Conservation (phyloP, 2,888 invertebrate species). For the Zeuzera pyrina region DNA sequence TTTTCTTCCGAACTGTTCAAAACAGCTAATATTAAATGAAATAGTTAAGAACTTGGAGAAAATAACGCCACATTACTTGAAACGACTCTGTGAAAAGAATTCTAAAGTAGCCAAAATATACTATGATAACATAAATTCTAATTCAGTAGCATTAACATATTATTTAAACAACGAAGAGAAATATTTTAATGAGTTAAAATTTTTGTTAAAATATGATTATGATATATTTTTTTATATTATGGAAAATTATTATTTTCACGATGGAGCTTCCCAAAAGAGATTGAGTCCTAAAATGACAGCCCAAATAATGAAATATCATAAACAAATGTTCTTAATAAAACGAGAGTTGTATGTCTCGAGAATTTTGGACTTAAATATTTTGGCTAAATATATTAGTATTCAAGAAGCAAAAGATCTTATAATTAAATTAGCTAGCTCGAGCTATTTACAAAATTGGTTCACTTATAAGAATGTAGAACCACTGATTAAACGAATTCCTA, state of each 20-base stretch:
- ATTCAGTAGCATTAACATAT: slow-evolving; percentile 17
- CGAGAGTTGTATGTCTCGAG: slow-evolving; percentile 33
- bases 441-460: slow-evolving; percentile 30
- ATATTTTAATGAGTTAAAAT: slow-evolving; percentile 29
- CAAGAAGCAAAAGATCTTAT: slow-evolving; percentile 35
- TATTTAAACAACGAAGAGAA: slow-evolving; percentile 21
- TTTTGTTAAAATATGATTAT: slow-evolving; percentile 29
- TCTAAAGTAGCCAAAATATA: slow-evolving; percentile 30
- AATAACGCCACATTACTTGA: slow-evolving; percentile 30
- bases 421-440: slow-evolving; percentile 29
- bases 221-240: slow-evolving; percentile 32
- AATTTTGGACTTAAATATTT: slow-evolving; percentile 29
- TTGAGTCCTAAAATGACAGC: slow-evolving; percentile 26
- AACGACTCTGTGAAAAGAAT: slow-evolving; percentile 33
- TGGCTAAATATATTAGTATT: slow-evolving; percentile 26
- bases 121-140: slow-evolving; percentile 27
- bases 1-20: slow-evolving; percentile 31
- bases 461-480: slow-evolving; percentile 35
- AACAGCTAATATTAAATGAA: slow-evolving; percentile 27
- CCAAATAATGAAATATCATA: slow-evolving; percentile 30
- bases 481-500: slow-evolving; percentile 28
- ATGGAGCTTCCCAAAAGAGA: slow-evolving; percentile 10
- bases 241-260: slow-evolving; percentile 30
- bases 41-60: slow-evolving; percentile 24
- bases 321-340: slow-evolving; percentile 29